A percentile compares a stretch with the other conserved stretches of the same genome.
These are phyloP conservation scores for Anticlea derivata DNA, from an alignment of 2,888 invertebrate genomes.

Conservation along the genomic window DNA sequence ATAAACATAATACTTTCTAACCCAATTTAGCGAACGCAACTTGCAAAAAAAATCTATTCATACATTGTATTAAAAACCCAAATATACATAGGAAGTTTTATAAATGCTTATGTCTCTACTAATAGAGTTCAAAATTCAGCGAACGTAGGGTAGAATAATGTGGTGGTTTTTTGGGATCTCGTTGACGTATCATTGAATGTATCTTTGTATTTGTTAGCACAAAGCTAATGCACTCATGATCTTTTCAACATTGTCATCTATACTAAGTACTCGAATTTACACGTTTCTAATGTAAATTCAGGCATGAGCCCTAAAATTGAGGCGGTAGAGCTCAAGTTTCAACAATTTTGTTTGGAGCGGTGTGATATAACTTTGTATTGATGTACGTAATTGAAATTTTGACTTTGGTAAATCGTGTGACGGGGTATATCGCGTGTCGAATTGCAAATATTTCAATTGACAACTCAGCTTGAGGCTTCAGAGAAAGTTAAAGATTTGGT, in stretches of 20 bases:
- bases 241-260: conserved; percentile 78
- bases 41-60: conserved; percentile 47
- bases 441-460: conserved; percentile 60
- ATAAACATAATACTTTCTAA: conserved; percentile 57
- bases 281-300: background rate
- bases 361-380: conserved; percentile 33
- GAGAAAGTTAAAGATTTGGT: conserved; percentile 39
- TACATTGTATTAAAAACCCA: conserved; percentile 37
- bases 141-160: conserved; percentile 23
- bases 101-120: conserved; percentile 14
- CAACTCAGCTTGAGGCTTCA: conserved; percentile 58
- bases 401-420: conserved; percentile 79
- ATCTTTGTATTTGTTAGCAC: conserved; percentile 60
- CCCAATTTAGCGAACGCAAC: conserved; percentile 66
- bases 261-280: conserved; percentile 66
- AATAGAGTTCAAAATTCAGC: conserved; percentile 38
- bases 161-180: conserved; percentile 45
- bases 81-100: background rate
- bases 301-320: background rate
- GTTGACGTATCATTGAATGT: conserved; percentile 68
- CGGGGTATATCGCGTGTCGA: conserved; percentile 66
- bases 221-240: conserved; percentile 80
- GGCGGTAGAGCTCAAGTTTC: conserved; percentile 29
- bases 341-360: conserved; percentile 4
- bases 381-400: conserved; percentile 76